phyloP scores from a whole-genome alignment of 2,113 vertebrate species.

The Grus americana region DNA sequence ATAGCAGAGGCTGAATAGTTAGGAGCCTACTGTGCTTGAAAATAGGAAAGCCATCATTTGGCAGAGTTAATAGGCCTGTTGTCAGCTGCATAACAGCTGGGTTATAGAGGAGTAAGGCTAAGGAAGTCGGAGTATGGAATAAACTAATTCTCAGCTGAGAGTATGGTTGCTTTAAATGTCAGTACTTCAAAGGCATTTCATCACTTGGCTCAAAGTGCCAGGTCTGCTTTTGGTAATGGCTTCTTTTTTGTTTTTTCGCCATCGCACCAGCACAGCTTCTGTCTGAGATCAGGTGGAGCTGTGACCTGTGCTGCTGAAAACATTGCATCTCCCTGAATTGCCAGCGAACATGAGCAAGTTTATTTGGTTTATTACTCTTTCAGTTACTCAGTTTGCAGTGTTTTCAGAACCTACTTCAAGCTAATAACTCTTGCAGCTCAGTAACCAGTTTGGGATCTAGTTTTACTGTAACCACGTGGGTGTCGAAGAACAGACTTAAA shows the following conservation, averaged over 20 bases:
- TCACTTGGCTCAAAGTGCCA: neutral
- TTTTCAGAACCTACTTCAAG: neutral
- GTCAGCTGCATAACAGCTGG: neutral
- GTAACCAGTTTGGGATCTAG: neutral
- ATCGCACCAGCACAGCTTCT: neutral
- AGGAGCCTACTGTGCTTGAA: neutral
- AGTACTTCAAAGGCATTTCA: neutral
- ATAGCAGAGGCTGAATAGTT: neutral
- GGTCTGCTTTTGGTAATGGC: neutral
- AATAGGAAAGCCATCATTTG: neutral
- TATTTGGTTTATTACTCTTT: neutral
- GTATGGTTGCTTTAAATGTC: neutral
- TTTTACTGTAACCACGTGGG: neutral
- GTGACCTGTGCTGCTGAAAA: neutral
- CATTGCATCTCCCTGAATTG: neutral
- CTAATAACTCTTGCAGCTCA: neutral
- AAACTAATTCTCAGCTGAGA: neutral
- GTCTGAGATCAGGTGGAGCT: neutral
- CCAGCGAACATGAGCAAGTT: neutral
- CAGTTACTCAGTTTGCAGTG: neutral
- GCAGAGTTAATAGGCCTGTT: neutral
- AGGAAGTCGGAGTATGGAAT: neutral
- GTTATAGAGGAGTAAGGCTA: neutral
- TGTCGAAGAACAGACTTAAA: neutral
- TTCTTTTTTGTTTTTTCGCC: neutral